Percentiles rank a stretch among this genome's conserved stretches.
These are phyloP conservation scores for Biston stratarius DNA, from an alignment of 2,888 invertebrate genomes.

Conservation along the genomic window DNA sequence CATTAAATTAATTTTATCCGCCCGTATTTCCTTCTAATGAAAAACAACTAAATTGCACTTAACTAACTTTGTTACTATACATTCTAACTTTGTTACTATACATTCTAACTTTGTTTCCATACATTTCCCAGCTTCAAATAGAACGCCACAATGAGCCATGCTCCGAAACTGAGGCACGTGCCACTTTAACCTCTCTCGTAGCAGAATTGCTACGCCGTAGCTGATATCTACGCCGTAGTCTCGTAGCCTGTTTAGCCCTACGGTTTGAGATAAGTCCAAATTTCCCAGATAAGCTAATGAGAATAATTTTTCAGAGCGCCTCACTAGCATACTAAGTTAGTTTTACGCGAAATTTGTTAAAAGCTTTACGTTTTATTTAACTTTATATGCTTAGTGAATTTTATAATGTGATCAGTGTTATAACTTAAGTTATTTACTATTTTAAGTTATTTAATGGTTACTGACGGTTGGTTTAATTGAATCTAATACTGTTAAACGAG, in stretches of 20 bases:
- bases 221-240: conserved; percentile 55
- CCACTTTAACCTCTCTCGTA: conserved; percentile 62
- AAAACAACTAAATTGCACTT: conserved; percentile 8
- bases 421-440: not conserved
- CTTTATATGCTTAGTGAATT: conserved; percentile 26
- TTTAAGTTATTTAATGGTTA: too few species aligned
- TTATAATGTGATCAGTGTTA: conserved; percentile 1
- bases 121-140: conserved; percentile 22
- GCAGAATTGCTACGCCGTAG: conserved; percentile 60
- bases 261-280: conserved; percentile 69
- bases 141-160: conserved; percentile 50
- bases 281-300: conserved; percentile 77
- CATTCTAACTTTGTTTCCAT: conserved; percentile 10
- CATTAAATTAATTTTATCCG: not conserved
- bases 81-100: conserved; percentile 7
- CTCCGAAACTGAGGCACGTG: conserved; percentile 62
- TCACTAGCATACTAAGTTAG: conserved; percentile 63
- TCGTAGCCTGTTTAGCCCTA: conserved; percentile 64
- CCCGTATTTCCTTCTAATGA: conserved; percentile 17
- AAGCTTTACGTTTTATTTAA: conserved; percentile 40
- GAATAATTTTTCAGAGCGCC: conserved; percentile 65
- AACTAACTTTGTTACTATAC: conserved; percentile 8
- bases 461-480: too few species aligned
- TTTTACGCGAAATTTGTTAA: conserved; percentile 26
- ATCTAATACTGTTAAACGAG: too few species aligned